These are phyloP conservation scores for Patella vulgata DNA, from an alignment of 1,140 invertebrate genomes.

Conservation along the genomic window DNA sequence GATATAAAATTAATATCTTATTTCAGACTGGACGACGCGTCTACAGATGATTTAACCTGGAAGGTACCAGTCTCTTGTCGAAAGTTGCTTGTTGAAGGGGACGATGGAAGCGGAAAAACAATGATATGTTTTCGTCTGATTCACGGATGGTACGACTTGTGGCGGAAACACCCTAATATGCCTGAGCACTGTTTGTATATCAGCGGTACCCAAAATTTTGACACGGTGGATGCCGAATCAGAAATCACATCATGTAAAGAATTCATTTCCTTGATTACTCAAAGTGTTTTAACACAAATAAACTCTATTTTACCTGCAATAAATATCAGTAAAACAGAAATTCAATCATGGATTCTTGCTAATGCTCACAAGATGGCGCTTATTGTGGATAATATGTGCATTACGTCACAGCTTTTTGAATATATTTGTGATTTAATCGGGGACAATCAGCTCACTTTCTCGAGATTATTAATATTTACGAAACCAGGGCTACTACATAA, in stretches of 20 bases:
- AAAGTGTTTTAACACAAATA: slow-evolving; percentile 14
- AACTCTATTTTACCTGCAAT: neutral
- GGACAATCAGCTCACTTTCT: slow-evolving; percentile 20
- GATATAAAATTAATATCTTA: no score
- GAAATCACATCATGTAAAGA: neutral
- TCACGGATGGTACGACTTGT: slow-evolving; percentile 32
- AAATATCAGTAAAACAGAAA: neutral
- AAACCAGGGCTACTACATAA: slow-evolving; percentile 23
- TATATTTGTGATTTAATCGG: slow-evolving; percentile 18
- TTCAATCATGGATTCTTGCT: slow-evolving; percentile 26
- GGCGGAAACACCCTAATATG: slow-evolving; percentile 3
- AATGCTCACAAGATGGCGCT: slow-evolving; percentile 29
- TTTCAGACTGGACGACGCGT: slow-evolving; percentile 30
- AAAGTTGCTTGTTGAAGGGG: slow-evolving; percentile 29
- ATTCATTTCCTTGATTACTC: slow-evolving; percentile 13
- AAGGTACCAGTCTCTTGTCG: slow-evolving; percentile 20
- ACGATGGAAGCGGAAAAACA: slow-evolving; percentile 35
- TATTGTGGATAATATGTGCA: slow-evolving; percentile 34
- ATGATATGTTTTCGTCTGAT: slow-evolving; percentile 30
- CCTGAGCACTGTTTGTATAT: slow-evolving; percentile 6
- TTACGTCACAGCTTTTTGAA: slow-evolving; percentile 17
- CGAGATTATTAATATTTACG: slow-evolving; percentile 18
- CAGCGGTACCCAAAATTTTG: slow-evolving; percentile 6
- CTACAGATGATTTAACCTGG: slow-evolving; percentile 26
- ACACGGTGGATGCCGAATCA: neutral